A percentile compares a stretch with the other conserved stretches of the same genome.
Conservation (phyloP, 1,140 invertebrate genomes). For the Melitaea cinxia region DNA sequence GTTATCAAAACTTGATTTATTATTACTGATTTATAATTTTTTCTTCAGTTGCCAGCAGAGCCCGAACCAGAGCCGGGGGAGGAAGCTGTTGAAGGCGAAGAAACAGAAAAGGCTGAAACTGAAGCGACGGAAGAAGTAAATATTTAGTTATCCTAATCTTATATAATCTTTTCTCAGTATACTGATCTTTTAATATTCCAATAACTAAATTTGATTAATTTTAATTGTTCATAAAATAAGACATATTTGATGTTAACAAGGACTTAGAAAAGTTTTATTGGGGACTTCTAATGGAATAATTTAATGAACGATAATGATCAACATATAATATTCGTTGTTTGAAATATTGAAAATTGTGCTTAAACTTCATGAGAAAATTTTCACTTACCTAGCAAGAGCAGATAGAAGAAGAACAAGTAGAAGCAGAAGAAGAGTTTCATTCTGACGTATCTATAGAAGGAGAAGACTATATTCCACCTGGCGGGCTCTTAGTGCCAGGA, state of each 20-base stretch:
- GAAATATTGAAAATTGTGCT: too few relatives aligned
- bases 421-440: slow-evolving; percentile 65
- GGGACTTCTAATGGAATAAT: too few relatives aligned
- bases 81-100: slow-evolving; percentile 40
- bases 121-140: slow-evolving; percentile 38
- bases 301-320: too few relatives aligned
- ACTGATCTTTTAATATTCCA: too few relatives aligned
- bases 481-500: slow-evolving; percentile 70
- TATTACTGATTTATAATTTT: slow-evolving; percentile 3
- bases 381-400: slow-evolving; percentile 26
- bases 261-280: too few relatives aligned
- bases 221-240: too few relatives aligned
- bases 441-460: slow-evolving; percentile 66
- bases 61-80: slow-evolving; percentile 49
- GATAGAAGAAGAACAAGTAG: slow-evolving; percentile 50
- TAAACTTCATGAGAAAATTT: not conserved
- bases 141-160: not conserved
- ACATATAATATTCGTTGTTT: too few relatives aligned
- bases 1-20: not conserved
- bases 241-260: too few relatives aligned
- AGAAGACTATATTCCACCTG: slow-evolving; percentile 73
- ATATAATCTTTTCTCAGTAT: not conserved
- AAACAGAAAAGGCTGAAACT: slow-evolving; percentile 40
- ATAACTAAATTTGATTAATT: too few relatives aligned
- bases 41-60: slow-evolving; percentile 59